Base-by-base conservation (phyloP, 2,888 invertebrate species). In the Cosmia trapezina region DNA sequence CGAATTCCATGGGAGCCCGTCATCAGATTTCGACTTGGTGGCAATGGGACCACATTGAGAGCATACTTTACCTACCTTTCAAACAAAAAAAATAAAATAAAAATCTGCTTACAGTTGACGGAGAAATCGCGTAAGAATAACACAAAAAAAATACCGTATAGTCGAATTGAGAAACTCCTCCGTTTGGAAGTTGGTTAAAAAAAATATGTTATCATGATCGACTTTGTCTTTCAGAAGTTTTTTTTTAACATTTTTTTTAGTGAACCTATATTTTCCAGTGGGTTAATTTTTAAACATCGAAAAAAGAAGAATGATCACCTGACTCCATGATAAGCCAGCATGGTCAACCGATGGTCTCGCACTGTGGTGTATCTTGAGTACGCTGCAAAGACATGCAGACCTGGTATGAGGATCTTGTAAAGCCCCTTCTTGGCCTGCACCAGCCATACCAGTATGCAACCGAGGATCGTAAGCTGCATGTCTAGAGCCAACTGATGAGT, bases 401-500 rank as follows among this genome's bases (percentile, higher is more conserved):
- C 94, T 9, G 97, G 96, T 74, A 97, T 94, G 5, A 97, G 84
- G 12, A 97, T 91, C 73, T 96, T 95, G 7, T 97, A 97, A 22
- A 97, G 88, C 45, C 96, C 93, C 0, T 96, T 95, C 77, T 96
- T 96, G 12, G 96, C 95, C 76, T 97, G 96, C 75, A 97, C 93
- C 5, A 97, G 93, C 96, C 97, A 97, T 0, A 98, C 96, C 2
- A 98, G 89, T 6, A 97, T 88, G 0, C 98, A 97, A 22, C 97
- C 97, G 6, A 97, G 83, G 64, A 97, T 91, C 14, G 97, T 97
- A 14, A 98, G 94, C 90, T 98, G 98, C 96, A 98, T 97, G 88
- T 98, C 98, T 84, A 98, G 88, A 0, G 98, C 98, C 79, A 98
- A 89, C 86, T 98, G 98, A 89, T 98, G 97, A 0, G 98, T 97